Evolutionary conservation across 2,113 vertebrate species (phyloP).

Genomic region (Strix aluco): DNA sequence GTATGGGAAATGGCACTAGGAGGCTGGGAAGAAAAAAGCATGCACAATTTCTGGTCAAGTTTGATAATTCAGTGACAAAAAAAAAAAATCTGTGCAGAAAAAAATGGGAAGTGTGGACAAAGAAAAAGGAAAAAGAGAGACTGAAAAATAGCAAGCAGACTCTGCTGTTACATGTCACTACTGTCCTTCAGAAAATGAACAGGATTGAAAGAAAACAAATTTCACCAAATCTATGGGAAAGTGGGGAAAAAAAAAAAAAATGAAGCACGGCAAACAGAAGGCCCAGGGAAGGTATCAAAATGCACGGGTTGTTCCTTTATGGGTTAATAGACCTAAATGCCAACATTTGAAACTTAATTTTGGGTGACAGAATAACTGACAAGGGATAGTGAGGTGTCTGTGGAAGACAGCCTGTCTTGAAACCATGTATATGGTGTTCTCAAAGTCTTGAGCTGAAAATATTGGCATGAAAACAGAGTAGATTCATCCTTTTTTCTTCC

Average conservation of each 20-base stretch:
- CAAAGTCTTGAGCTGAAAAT: not conserved
- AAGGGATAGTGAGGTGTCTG: not conserved
- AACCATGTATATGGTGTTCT: fast-evolving
- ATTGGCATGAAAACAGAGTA: not conserved
- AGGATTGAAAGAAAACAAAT: not conserved
- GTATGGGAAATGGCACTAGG: not conserved
- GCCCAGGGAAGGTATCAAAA: not conserved
- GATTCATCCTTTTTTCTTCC: not conserved
- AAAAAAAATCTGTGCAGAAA: not conserved
- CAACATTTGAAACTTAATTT: not conserved
- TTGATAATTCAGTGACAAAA: not conserved
- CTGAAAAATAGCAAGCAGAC: not conserved
- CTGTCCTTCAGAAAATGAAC: not conserved
- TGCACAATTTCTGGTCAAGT: not conserved
- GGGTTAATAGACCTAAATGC: not conserved
- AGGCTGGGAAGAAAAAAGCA: not conserved
- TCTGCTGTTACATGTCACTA: not conserved
- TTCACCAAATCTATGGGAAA: not conserved
- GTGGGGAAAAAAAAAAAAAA: not conserved
- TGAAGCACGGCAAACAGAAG: fast-evolving
- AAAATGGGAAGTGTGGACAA: not conserved
- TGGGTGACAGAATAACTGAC: not conserved
- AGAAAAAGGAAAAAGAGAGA: not conserved
- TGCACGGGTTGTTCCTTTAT: fast-evolving
- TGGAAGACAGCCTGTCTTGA: not conserved